Evolutionary conservation across 2,797 vertebrate genomes (phyloP).

Genomic region (Rachycentron canadum): DNA sequence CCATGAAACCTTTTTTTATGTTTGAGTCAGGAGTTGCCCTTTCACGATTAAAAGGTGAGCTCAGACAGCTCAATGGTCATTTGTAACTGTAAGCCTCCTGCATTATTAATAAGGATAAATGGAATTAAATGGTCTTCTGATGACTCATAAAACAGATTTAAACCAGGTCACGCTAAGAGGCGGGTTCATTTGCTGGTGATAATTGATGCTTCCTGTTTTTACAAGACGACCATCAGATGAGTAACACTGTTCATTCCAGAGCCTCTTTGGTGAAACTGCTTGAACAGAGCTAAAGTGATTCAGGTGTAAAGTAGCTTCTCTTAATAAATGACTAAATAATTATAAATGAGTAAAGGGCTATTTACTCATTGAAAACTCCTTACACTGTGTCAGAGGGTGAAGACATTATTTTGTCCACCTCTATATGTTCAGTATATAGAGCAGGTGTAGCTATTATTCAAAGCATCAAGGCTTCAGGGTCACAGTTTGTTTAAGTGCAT

Average conservation of each 20-base stretch:
- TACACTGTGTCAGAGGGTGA: neutral
- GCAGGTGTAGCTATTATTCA: neutral
- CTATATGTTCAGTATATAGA: neutral
- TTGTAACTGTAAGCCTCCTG: slow-evolving; percentile 31
- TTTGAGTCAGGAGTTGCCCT: slow-evolving; percentile 11
- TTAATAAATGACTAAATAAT: neutral
- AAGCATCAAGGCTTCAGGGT: neutral
- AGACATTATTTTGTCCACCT: neutral
- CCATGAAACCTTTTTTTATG: neutral
- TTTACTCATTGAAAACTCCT: neutral
- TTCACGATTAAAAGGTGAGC: slow-evolving; percentile 27
- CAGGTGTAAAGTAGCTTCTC: neutral
- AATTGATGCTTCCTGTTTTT: slow-evolving; percentile 47
- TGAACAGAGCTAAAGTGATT: neutral
- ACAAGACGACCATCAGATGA: slow-evolving; percentile 19
- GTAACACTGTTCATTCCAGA: slow-evolving; percentile 7
- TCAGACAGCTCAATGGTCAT: slow-evolving; percentile 26
- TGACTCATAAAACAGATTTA: slow-evolving; percentile 51
- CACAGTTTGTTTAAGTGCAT: neutral
- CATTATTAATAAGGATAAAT: slow-evolving; percentile 69
- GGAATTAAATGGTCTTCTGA: slow-evolving; percentile 57
- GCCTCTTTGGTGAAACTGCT: slow-evolving; percentile 2
- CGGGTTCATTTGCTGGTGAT: slow-evolving; percentile 17
- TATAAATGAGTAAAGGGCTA: neutral
- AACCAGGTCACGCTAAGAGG: slow-evolving; percentile 20